These are phyloP conservation scores for Pycnomerus fuliginosus DNA, from an alignment of 2,888 invertebrate genomes.

Conservation along the genomic window DNA sequence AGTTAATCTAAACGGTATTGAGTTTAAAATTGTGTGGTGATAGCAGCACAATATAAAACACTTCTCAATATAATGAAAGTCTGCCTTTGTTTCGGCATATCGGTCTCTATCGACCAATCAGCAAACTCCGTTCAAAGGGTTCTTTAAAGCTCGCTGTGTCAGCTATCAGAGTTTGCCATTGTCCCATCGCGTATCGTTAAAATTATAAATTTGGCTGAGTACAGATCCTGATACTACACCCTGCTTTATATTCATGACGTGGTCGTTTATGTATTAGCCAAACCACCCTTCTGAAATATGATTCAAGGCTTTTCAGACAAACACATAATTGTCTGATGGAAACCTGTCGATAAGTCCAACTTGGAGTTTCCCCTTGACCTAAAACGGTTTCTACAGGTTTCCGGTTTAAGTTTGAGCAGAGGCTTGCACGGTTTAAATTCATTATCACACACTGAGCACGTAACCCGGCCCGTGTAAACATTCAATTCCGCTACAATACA, in stretches of 20 bases:
- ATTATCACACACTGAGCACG: slow-evolving; percentile 25
- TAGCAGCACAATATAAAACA: slow-evolving; percentile 32
- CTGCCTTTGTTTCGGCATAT: slow-evolving; percentile 42
- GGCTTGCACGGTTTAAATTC: slow-evolving; percentile 20
- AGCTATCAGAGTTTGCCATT: slow-evolving; percentile 43
- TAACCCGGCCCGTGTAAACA: slow-evolving; percentile 35
- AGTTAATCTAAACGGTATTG: no score
- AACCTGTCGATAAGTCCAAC: no score
- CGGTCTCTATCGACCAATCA: slow-evolving; percentile 44
- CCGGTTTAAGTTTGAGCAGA: not conserved
- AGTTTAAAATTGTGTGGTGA: slow-evolving; percentile 15
- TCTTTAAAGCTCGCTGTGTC: slow-evolving; percentile 41
- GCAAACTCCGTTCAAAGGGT: slow-evolving; percentile 43
- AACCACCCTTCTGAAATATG: no score
- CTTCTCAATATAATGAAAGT: slow-evolving; percentile 40
- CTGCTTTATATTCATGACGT: slow-evolving; percentile 22
- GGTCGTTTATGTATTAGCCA: slow-evolving; percentile 18
- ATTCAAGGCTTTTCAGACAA: no score
- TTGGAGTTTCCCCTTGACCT: no score
- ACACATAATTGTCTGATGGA: no score
- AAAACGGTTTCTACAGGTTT: slow-evolving; percentile 1
- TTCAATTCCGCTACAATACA: slow-evolving; percentile 43
- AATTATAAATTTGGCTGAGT: slow-evolving; percentile 41
- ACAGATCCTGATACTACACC: slow-evolving; percentile 27
- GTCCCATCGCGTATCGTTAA: slow-evolving; percentile 41